phyloP scores from a whole-genome alignment of 2,888 invertebrate genomes.

The Ectemnius lituratus region DNA sequence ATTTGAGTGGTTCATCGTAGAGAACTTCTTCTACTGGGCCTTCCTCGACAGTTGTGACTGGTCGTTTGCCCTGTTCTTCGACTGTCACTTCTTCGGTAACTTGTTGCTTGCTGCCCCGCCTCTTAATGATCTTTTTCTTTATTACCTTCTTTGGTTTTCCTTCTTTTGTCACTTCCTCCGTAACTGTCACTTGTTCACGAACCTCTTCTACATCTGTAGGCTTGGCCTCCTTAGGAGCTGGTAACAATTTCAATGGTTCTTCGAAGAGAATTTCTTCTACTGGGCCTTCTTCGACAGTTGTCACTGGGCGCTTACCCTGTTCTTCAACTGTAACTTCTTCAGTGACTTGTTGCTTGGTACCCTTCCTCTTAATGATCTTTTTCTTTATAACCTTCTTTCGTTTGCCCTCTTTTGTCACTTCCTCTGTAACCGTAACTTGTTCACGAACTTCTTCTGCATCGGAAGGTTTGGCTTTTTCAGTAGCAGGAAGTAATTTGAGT shows the following conservation, averaged over 20 bases:
- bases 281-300: slow-evolving; percentile 67
- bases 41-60: background rate
- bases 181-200: slow-evolving; percentile 54
- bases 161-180: slow-evolving; percentile 60
- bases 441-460: slow-evolving; percentile 66
- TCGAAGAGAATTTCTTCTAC: slow-evolving; percentile 59
- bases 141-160: slow-evolving; percentile 62
- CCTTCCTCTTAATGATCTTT: slow-evolving; percentile 74
- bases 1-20: background rate
- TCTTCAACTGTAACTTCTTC: slow-evolving; percentile 1
- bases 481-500: slow-evolving; percentile 47
- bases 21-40: slow-evolving; percentile 10
- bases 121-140: slow-evolving; percentile 34
- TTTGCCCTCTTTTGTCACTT: slow-evolving; percentile 66
- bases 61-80: slow-evolving; percentile 46
- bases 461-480: slow-evolving; percentile 69
- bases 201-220: slow-evolving; percentile 69
- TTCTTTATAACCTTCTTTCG: slow-evolving; percentile 70
- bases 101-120: slow-evolving; percentile 50
- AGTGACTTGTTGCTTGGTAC: slow-evolving; percentile 76
- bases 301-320: slow-evolving; percentile 72
- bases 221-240: slow-evolving; percentile 72
- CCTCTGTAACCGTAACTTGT: slow-evolving; percentile 67
- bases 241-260: slow-evolving; percentile 38
- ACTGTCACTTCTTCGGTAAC: slow-evolving; percentile 75